Base-by-base conservation (phyloP, 2,113 vertebrate species). In the Manacus vitellinus region DNA sequence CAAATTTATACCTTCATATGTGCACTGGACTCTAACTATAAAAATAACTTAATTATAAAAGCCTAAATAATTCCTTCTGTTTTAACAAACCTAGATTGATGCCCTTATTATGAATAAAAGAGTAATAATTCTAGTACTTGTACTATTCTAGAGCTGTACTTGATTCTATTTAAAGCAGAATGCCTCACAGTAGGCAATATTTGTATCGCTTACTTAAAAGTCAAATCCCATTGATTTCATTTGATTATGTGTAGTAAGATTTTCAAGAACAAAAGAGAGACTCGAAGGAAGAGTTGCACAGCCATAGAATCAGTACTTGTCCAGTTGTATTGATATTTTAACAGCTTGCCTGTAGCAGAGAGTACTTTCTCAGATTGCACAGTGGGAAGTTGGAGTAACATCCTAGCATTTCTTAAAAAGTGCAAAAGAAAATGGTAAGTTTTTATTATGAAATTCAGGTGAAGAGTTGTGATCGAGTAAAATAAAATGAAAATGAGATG, bases 61-160 rank as follows among this genome's bases (percentile, higher is more conserved):
- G 55, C 67, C 78, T 92, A 92, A 96, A 90, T 93, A 92, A 94
- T 94, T 90, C 28, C 37, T 81, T 80, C 37, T 76, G 55, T 92
- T 94, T 92, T 88, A 92, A 71, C 15, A 94, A 95, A 95, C 59
- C 27, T 85, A 59, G 67, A 95, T 71, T 81, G 55, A 96, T 96
- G 51, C 5, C n/a, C 21, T 85, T 76, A 67, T 70, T 81, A 73
- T 79, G 61, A 35, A 54, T 81, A 70, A 79, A 95, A 88, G 31
- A 89, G 52, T 74, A 92, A 79, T 87, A 86, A 66, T 70, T 80
- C 1, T 24, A 82, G 31, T 86, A 52, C 47, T 86, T 59, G 24
- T 74, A 67, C 59, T 77, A 14, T 71, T 86, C 51, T 86, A 78
- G 12, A 78, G 12, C 23, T 89, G 21, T 71, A 49, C 46, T 91